Evolutionary conservation across 2,113 vertebrate genomes (phyloP), one percentile per base, ranked within the genome.

Genomic region (Campylomormyrus numenius): DNA sequence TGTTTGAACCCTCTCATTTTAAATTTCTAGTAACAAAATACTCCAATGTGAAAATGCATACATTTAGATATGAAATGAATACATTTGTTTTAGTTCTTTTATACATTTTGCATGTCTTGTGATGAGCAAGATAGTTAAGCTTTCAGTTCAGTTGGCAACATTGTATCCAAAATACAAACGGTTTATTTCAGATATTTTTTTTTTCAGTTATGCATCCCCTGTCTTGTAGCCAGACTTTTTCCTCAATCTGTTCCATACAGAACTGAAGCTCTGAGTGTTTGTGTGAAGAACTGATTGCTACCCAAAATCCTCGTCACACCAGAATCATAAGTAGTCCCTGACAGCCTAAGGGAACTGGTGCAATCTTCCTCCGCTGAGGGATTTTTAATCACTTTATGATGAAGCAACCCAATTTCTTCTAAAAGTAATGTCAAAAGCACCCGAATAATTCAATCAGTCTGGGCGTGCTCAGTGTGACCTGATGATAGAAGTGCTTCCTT

Each of bases 321-420:
- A 66, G 80, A 85, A 86, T 90, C 56, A 31, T 49, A 90, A 87
- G 89, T 42, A 90, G 56, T 90, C 83, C 83, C 58, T 90, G 58
- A 87, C 42, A 90, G 83, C 83, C 80, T 74, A 19, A 31, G 74
- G 88, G 49, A 84, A 56, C 80, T 84, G 80, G 48, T 84, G 89
- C 74, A 58, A 85, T 56, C 48, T 89, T 85, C 56, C 50, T 89
- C 35, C 31, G 48, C 49, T 89, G 46, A 83, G 74, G 74, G 88
- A 80, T 80, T 89, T 87, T 74, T 87, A 90, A 87, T 90, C 89
- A 74, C 84, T 87, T 90, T 87, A 87, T 90, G 42, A 85, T 90
- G 83, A 45, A 86, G 83, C 84, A 90, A 90, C 52, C 52, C 83
- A 70, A 70, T 87, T 90, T 80, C 46, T 90, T 87, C 66, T 88